Percentiles rank a stretch among this genome's conserved stretches.
Evolutionary conservation across 2,888 invertebrate genomes (phyloP).

Genomic region (Troides aeacus): DNA sequence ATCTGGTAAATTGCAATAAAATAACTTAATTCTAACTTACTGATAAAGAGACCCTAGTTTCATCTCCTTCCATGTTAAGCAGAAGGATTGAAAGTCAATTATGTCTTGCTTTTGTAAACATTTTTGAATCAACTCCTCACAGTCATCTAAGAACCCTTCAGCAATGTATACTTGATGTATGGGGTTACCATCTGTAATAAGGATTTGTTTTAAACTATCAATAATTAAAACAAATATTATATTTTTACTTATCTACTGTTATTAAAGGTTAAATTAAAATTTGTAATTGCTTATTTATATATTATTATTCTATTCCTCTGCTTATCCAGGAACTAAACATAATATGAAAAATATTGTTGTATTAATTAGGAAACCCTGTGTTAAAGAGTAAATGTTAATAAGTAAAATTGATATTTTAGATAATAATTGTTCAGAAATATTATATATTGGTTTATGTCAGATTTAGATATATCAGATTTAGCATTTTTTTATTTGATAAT

Average conservation of each 20-base stretch:
- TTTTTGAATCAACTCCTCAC: conserved; percentile 56
- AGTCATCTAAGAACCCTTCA: conserved; percentile 65
- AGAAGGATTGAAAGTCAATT: conserved; percentile 56
- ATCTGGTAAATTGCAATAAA: no score
- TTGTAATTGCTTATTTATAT: no score
- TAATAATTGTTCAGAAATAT: no score
- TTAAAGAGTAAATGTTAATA: no score
- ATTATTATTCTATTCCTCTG: no score
- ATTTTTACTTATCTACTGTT: neutral
- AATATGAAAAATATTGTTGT: no score
- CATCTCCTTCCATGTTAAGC: conserved; percentile 60
- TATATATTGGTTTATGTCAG: no score
- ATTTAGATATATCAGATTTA: no score
- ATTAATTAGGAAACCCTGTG: no score
- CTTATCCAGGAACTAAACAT: no score
- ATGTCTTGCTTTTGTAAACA: conserved; percentile 44
- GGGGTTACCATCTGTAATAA: conserved; percentile 24
- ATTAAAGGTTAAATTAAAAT: neutral
- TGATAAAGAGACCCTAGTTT: conserved; percentile 54
- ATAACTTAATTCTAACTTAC: conserved; percentile 45
- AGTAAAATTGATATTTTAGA: no score
- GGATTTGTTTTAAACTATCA: neutral
- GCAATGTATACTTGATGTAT: conserved; percentile 52
- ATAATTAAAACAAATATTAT: neutral
- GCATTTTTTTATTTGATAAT: no score